Conservation (phyloP, 2,888 invertebrate species). For the Drosophila demipolita region DNA sequence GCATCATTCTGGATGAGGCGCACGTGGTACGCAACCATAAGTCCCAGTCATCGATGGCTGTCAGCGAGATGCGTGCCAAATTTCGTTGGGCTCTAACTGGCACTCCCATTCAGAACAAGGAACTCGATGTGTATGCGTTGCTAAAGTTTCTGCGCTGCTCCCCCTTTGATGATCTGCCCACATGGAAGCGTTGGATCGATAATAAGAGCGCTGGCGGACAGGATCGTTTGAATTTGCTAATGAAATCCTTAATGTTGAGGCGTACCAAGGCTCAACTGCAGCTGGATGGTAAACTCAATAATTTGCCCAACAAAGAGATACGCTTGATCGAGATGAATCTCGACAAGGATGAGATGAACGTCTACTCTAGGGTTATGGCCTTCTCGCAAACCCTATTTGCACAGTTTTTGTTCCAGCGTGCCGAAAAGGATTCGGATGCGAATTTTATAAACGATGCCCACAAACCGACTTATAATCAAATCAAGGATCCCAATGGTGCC, state of each 20-base stretch:
- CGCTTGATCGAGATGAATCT: conserved; percentile 88
- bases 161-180: conserved; percentile 94
- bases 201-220: conserved; percentile 92
- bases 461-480: conserved; percentile 81
- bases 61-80: conserved; percentile 86
- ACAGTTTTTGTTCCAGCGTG: conserved; percentile 91
- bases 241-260: conserved; percentile 93
- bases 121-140: conserved; percentile 92
- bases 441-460: conserved; percentile 65
- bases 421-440: conserved; percentile 87
- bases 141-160: conserved; percentile 93
- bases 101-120: conserved; percentile 97
- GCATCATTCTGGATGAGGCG: conserved; percentile 97
- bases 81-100: conserved; percentile 95
- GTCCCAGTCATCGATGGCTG: conserved; percentile 90
- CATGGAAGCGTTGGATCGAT: conserved; percentile 97
- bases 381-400: conserved; percentile 91
- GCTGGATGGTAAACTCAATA: conserved; percentile 87
- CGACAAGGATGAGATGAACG: conserved; percentile 89
- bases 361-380: conserved; percentile 91
- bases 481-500: conserved; percentile 85
- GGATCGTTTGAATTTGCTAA: conserved; percentile 92
- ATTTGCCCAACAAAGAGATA: conserved; percentile 88
- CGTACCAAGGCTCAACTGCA: conserved; percentile 94
- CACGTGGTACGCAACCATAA: conserved; percentile 96